Evolutionary conservation across 2,797 vertebrate genomes (phyloP).

Genomic region (Lepus townsendii): DNA sequence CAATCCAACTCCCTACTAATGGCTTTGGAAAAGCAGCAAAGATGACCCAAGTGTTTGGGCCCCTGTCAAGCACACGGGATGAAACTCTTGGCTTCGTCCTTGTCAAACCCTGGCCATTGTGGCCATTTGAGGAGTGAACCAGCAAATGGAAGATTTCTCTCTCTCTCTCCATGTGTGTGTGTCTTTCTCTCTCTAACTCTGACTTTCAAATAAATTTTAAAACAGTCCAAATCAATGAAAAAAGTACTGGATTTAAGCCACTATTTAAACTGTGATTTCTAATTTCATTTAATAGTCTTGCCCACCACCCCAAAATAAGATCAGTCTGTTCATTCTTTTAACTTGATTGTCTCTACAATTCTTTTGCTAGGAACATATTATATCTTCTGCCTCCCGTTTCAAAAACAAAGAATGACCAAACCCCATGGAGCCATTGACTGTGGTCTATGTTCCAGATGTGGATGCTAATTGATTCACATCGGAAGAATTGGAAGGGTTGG

Average conservation of each 20-base stretch:
- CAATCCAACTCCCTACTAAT: no score
- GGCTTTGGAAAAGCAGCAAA: no score
- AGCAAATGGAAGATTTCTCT: no score
- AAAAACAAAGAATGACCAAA: conserved; percentile 73
- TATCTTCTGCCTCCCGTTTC: conserved; percentile 62
- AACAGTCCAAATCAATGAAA: neutral
- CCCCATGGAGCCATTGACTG: neutral
- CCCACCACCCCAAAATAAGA: conserved; percentile 49
- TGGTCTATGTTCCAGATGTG: conserved; percentile 87
- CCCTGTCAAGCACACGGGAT: no score
- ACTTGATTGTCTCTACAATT: conserved; percentile 39
- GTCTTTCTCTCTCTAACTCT: no score
- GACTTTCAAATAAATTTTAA: neutral
- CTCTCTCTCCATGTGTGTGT: no score
- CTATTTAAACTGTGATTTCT: conserved; percentile 33
- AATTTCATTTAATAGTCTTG: neutral
- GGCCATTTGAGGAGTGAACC: no score
- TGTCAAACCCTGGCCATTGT: no score
- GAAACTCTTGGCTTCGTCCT: no score
- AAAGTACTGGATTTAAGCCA: neutral
- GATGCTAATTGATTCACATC: conserved; percentile 69
- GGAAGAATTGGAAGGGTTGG: conserved; percentile 75
- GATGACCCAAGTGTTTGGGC: no score
- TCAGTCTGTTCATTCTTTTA: conserved; percentile 31
- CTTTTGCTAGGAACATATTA: conserved; percentile 72